Base-by-base conservation (phyloP, 1,140 invertebrate genomes). In the Panonychus citri region DNA sequence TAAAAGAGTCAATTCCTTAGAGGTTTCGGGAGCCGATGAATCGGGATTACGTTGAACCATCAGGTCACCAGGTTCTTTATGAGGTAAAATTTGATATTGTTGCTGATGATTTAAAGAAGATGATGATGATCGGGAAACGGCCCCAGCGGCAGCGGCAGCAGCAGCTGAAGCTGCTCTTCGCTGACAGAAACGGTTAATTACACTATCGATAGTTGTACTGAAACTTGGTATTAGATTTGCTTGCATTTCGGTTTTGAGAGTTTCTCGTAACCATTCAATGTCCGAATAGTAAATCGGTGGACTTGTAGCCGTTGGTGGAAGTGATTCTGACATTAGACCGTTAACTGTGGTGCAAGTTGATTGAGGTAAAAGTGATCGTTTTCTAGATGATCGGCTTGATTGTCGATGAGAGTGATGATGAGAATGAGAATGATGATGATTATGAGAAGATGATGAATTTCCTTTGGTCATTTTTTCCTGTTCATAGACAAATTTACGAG, bases 241-340 rank as follows among this genome's bases (percentile, higher is more conserved):
- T 17, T 81, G 81, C 57, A 93, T 83, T 74, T 93, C 87, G 39
- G 78, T 79, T 71, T 93, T 93, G 1, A 93, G 74, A 48, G 82
- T 78, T 62, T 91, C 85, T 7, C 85, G 83, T 46, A 91, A 71
- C 51, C 82, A 81, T 69, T 91, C 84, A 2, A 90, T 72, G 65
- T 89, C 85, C 13, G 17, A 79, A 74, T 34, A 34, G 30, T 34
- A 12, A 34, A 34, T 34, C 5, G 26, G 77, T 51, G 26, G 17
- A 24, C 17, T 24, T 17, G 5, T 40, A 39, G 37, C 17, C 13
- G 39, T n/a, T 13, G 39, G 13, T 3, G 39, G 19, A 40, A 17
- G 39, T 40, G 39, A 7, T 40, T n/a, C 39, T 27, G 26, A 40
- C 7, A n/a, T 17, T 40, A 40, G 60, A 58, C 27, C 61, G 57